phyloP scores from a whole-genome alignment of 2,113 vertebrate genomes.

The Xiphophorus maculatus region DNA sequence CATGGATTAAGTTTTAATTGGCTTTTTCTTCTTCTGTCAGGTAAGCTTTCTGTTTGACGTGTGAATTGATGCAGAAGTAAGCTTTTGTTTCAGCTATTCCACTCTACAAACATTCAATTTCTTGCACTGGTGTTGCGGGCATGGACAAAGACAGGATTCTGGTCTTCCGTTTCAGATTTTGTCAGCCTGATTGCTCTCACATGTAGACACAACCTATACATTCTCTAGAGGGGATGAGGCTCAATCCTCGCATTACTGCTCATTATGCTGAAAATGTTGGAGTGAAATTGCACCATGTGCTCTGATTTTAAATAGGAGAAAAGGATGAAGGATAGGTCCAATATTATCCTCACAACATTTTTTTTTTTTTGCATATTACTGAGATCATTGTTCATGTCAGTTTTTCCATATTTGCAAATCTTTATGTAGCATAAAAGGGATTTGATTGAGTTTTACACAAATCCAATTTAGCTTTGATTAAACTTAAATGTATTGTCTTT shows the following conservation, averaged over 20 bases:
- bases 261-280: constrained; percentile 31
- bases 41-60: neutral
- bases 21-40: neutral
- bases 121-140: neutral
- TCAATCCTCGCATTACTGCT: constrained; percentile 24
- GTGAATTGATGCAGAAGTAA: neutral
- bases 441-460: too few relatives aligned
- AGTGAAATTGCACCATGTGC: constrained; percentile 16
- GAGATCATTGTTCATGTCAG: too few relatives aligned
- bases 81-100: neutral
- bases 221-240: constrained; percentile 17
- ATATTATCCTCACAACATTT: neutral
- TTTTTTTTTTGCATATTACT: neutral
- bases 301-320: constrained; percentile 24
- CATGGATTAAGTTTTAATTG: neutral
- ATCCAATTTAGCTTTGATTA: too few relatives aligned
- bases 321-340: neutral
- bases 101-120: neutral
- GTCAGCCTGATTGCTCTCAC: neutral
- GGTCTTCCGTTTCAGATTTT: neutral
- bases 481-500: too few relatives aligned
- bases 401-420: neutral
- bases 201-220: constrained; percentile 21
- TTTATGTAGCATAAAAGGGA: neutral
- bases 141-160: neutral